Base-by-base conservation (phyloP, 2,888 invertebrate genomes). In the Cosmorhoe ocellata region DNA sequence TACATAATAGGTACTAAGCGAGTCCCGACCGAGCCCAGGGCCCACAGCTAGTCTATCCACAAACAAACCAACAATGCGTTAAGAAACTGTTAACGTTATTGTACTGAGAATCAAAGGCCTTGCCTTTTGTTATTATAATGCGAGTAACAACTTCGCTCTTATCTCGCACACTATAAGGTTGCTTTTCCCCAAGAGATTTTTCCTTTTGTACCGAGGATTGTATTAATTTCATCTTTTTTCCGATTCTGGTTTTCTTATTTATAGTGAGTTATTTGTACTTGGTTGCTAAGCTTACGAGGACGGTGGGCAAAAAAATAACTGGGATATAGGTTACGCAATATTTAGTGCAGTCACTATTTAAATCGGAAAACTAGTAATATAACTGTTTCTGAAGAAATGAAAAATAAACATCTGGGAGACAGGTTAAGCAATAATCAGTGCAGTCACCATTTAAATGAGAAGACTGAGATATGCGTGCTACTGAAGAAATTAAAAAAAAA, bases 161-260 rank as follows among this genome's bases (percentile, higher is more conserved):
- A 52, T 48, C 30, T 47, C 47, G 10, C 39, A 5, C 24, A n/a
- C 11, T 22, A 26, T 58, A 60, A 50, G 42, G 56, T 22, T 30
- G 24, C 7, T 34, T 37, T 54, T 54, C 49, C 14, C 18, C 31
- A n/a, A 9, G 36, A 44, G 36, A 40, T 34, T 54, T 59, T 56
- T 56, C 43, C 60, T 58, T 63, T 64, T 58, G 57, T 56, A 53
- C 58, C 50, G 53, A 30, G 60, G 60, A 63, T 64, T 66, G 64
- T 64, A 64, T 66, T 66, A 65, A 65, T 64, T 66, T 64, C 64
- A 64, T 65, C 58, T 63, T 64, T 65, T 59, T 64, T 59, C 56
- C 56, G 57, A 58, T 51, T 57, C 14, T 33, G 41, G 14, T 30
- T 46, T 42, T 33, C 38, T 46, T 46, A 46, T 51, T 41, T 51